These are phyloP conservation scores for Drosophila punjabiensis DNA, from an alignment of 1,140 invertebrate species.

Conservation along the genomic window DNA sequence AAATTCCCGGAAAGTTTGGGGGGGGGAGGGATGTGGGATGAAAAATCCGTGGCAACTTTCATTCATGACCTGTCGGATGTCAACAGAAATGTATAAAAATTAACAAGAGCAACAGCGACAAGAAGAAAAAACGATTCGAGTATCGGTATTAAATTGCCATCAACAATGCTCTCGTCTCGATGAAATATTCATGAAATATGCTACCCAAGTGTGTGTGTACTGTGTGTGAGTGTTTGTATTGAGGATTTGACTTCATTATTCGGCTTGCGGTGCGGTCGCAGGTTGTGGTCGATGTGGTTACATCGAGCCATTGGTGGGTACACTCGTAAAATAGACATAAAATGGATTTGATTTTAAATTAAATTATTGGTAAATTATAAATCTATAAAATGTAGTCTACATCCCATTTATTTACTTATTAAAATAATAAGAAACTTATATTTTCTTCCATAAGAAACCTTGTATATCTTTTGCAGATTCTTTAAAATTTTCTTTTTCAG, in stretches of 20 bases:
- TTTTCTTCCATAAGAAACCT: not conserved
- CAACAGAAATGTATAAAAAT: constrained; percentile 37
- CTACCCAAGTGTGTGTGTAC: constrained; percentile 14
- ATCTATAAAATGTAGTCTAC: too few relatives aligned
- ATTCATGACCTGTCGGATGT: constrained; percentile 41
- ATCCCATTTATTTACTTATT: not conserved
- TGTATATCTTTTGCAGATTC: not conserved
- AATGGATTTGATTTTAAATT: not conserved
- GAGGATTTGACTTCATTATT: constrained; percentile 62
- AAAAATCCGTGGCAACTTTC: constrained; percentile 25
- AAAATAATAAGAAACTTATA: not conserved
- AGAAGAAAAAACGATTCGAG: constrained; percentile 1
- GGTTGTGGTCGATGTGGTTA: constrained; percentile 40
- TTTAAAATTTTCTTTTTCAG: constrained; percentile 11
- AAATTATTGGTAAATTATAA: not conserved
- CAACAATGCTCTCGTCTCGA: constrained; percentile 13
- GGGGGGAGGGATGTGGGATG: too few relatives aligned
- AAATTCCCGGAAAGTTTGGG: not conserved
- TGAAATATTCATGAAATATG: constrained; percentile 59
- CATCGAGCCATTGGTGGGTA: constrained; percentile 5
- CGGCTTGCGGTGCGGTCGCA: constrained; percentile 46
- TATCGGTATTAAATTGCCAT: constrained; percentile 34
- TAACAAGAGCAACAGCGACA: constrained; percentile 16
- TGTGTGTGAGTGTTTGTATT: constrained; percentile 21
- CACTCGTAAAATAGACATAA: constrained; percentile 6